Conservation (phyloP, 1,140 invertebrate genomes). For the Drosophila sturtevanti region DNA sequence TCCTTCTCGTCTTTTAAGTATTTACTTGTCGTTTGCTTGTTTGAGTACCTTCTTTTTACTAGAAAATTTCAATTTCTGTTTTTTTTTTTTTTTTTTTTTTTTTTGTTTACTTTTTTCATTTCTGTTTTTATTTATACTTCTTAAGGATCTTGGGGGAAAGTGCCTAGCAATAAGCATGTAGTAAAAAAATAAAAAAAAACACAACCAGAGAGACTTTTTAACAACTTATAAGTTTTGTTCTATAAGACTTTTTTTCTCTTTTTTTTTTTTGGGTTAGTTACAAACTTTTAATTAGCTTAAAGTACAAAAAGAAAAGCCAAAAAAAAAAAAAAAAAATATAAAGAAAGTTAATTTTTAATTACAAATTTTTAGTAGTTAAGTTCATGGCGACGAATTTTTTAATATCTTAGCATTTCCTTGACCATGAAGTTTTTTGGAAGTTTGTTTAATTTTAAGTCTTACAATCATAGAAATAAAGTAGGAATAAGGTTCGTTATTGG, state of each 20-base stretch:
- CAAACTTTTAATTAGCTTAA: constrained; percentile 79
- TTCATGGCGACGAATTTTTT: background rate
- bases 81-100: constrained; percentile 33
- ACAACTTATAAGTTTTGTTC: constrained; percentile 59
- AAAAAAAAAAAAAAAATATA: constrained; percentile 18
- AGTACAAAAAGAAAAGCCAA: constrained; percentile 33
- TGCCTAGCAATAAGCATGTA: constrained; percentile 17
- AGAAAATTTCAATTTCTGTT: constrained; percentile 45
- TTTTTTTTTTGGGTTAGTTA: constrained; percentile 43
- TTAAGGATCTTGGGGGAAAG: background rate
- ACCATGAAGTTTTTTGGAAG: background rate
- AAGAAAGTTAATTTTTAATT: constrained; percentile 63
- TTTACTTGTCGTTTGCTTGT: constrained; percentile 15
- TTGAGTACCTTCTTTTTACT: constrained; percentile 13
- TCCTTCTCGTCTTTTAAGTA: background rate
- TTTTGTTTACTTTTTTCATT: constrained; percentile 43
- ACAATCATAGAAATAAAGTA: too few species aligned
- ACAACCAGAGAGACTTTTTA: constrained; percentile 11
- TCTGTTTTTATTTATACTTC: constrained; percentile 6
- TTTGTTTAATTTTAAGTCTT: background rate
- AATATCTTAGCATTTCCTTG: constrained; percentile 10
- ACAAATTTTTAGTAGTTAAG: constrained; percentile 41
- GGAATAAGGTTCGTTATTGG: too few species aligned
- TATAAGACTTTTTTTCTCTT: constrained; percentile 26
- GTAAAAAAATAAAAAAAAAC: background rate